Conservation (phyloP, 2,113 vertebrate genomes). For the Labeo catla region DNA sequence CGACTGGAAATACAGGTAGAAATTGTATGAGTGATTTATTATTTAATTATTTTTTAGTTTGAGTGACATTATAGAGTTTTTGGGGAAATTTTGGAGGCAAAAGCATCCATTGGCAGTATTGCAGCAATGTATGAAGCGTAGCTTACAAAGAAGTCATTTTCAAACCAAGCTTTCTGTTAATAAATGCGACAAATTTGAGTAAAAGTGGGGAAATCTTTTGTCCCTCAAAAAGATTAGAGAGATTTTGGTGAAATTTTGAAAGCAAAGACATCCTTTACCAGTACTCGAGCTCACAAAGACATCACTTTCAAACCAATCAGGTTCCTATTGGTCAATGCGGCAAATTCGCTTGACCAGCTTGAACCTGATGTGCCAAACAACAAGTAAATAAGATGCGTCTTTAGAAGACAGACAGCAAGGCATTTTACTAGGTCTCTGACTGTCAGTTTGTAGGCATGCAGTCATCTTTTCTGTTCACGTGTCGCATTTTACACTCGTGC, state of each 20-base stretch:
- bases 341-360: not conserved
- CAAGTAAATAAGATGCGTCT: not conserved
- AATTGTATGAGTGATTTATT: too few relatives aligned
- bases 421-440: not conserved
- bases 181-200: not conserved
- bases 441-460: slow-evolving; percentile 17
- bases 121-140: too few relatives aligned
- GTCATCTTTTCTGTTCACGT: slow-evolving; percentile 35
- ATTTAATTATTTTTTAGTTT: too few relatives aligned
- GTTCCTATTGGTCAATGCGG: not conserved
- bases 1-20: too few relatives aligned
- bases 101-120: too few relatives aligned
- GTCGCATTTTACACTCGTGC: slow-evolving; percentile 36
- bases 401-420: not conserved
- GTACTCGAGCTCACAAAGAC: too few relatives aligned
- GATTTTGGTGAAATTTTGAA: too few relatives aligned
- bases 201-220: not conserved
- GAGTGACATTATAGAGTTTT: too few relatives aligned
- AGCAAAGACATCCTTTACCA: too few relatives aligned
- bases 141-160: not conserved
- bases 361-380: not conserved
- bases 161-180: not conserved
- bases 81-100: too few relatives aligned
- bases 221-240: not conserved
- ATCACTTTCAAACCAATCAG: not conserved